Evolutionary conservation across 2,888 invertebrate genomes (phyloP).

Genomic region (Actias luna): DNA sequence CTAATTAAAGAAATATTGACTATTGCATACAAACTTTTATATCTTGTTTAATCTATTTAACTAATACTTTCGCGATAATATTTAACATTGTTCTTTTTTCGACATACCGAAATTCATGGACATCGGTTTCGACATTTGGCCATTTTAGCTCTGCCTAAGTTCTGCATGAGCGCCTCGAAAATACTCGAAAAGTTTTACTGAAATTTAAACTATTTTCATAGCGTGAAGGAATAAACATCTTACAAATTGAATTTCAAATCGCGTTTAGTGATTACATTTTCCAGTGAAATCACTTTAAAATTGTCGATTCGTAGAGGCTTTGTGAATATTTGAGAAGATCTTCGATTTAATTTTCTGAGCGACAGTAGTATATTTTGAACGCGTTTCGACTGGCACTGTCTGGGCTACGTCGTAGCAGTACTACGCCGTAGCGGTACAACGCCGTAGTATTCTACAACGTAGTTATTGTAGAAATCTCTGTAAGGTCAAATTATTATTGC

Average conservation of each 20-base stretch:
- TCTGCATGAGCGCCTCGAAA: not conserved
- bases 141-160: not conserved
- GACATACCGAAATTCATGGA: too few relatives aligned
- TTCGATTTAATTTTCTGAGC: constrained; percentile 1
- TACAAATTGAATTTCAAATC: constrained; percentile 11
- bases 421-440: not conserved
- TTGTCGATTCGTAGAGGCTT: constrained; percentile 9
- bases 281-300: constrained; percentile 3
- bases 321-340: not conserved
- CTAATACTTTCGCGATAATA: too few relatives aligned
- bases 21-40: too few relatives aligned
- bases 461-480: too few relatives aligned
- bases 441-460: not conserved
- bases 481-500: too few relatives aligned
- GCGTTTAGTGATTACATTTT: not conserved
- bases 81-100: too few relatives aligned
- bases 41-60: too few relatives aligned
- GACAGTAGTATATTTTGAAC: constrained; percentile 14
- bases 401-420: not conserved
- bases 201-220: constrained; percentile 6
- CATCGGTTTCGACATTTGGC: too few relatives aligned
- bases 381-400: constrained; percentile 4
- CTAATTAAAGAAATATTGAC: too few relatives aligned
- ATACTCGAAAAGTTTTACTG: not conserved
- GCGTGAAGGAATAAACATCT: constrained; percentile 9